phyloP scores from a whole-genome alignment of 2,113 vertebrate species.

The Nothoprocta pentlandii region DNA sequence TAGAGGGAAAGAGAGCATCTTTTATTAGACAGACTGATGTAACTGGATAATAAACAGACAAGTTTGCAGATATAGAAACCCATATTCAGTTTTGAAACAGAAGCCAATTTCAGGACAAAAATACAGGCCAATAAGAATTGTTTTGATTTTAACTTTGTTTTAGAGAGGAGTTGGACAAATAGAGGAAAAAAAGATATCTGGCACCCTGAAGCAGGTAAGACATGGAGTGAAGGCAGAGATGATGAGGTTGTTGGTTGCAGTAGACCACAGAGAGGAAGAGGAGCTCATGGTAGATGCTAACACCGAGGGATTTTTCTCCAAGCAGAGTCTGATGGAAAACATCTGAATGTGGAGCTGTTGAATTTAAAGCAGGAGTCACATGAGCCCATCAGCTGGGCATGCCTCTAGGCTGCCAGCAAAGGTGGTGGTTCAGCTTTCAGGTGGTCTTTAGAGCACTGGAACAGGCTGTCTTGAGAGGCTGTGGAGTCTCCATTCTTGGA shows the following conservation, averaged over 20 bases:
- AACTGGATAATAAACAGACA: not conserved
- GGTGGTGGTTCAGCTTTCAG: not conserved
- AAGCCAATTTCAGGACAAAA: not conserved
- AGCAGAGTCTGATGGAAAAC: not conserved
- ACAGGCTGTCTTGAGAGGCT: not conserved
- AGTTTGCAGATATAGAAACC: constrained; percentile 24
- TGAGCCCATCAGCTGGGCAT: not conserved
- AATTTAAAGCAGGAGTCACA: not conserved
- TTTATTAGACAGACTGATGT: not conserved
- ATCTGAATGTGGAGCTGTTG: not conserved
- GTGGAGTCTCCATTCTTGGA: not conserved
- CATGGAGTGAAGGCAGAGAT: not conserved
- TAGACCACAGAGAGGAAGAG: not conserved
- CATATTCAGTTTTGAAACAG: not conserved
- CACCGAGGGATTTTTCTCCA: too few relatives aligned
- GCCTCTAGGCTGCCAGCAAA: not conserved
- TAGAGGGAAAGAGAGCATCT: not conserved
- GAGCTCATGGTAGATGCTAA: not conserved
- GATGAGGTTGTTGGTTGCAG: not conserved
- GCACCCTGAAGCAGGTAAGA: not conserved
- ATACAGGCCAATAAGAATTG: not conserved
- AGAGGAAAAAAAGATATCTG: not conserved
- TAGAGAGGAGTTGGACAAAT: not conserved
- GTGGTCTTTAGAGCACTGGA: not conserved
- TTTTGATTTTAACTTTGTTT: constrained; percentile 33